Conservation (phyloP, 1,140 invertebrate species). For the Delia radicum region DNA sequence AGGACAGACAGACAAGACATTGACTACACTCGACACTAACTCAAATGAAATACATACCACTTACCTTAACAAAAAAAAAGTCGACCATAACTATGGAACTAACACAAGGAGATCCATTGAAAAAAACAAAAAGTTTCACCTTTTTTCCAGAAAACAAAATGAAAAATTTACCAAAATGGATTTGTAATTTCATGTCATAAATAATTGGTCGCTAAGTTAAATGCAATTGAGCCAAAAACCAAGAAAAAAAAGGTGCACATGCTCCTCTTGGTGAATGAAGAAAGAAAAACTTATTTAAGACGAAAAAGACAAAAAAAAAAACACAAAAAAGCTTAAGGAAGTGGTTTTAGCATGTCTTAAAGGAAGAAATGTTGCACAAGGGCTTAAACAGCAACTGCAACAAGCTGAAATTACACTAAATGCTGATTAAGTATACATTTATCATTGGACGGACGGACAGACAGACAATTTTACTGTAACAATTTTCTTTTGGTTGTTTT, state of each 20-base stretch:
- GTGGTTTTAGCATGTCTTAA: constrained; percentile 10
- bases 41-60: neutral
- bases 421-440: constrained; percentile 56
- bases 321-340: constrained; percentile 20
- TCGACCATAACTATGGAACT: neutral
- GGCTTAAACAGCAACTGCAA: constrained; percentile 40
- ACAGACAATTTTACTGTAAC: neutral
- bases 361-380: neutral
- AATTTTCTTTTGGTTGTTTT: neutral
- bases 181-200: constrained; percentile 57
- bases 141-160: constrained; percentile 26
- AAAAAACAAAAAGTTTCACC: neutral
- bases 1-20: neutral
- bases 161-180: constrained; percentile 56
- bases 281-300: neutral
- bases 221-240: constrained; percentile 24
- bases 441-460: constrained; percentile 35
- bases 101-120: neutral
- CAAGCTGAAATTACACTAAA: constrained; percentile 56
- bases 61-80: neutral
- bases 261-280: neutral
- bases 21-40: neutral
- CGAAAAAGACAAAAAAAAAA: constrained; percentile 27
- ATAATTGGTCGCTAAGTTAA: constrained; percentile 53
- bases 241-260: neutral